Evolutionary conservation across 2,797 vertebrate genomes (phyloP), one percentile per base, ranked within the genome.

Genomic region (Notolabrus celidotus): DNA sequence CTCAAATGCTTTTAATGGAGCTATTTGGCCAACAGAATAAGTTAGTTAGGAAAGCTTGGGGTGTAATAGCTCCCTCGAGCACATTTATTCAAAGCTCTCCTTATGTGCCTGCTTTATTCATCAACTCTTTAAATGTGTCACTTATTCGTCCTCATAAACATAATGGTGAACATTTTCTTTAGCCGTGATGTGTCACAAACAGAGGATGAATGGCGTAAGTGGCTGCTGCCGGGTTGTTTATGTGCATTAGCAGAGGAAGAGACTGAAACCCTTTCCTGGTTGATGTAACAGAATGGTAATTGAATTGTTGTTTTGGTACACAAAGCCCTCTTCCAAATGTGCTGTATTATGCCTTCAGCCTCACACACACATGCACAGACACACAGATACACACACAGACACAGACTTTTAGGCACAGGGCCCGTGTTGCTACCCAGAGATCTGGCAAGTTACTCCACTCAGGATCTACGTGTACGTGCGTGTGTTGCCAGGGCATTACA

Each of bases 401-500:
- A 60, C 49, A 50, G 53, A 43, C 16, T 47, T 47, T 47, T 47
- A 47, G 46, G 46, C 46, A 47, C 46, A 25, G 22, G 23, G 22
- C 46, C 46, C 20, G 46, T 47, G 46, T 47, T 47, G 46, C 46
- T 47, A 47, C 46, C 46, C 46, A 79, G 79, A 84, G 65, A 80
- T 83, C 82, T 87, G 83, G 85, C 86, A 83, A 80, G 64, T 86
- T 74, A 70, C 61, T 79, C 65, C 63, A 60, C 53, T 57, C 66
- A 65, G 73, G 43, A 69, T 71, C 67, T 73, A 12, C 61, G 49
- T 74, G 27, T 58, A 20, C 62, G 54, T 54, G 64, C 66, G 70
- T 78, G 47, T 66, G 76, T 90, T 90, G 79, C 81, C 79, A 83
- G 74, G 69, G 71, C 80, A 80, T 92, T 92, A 88, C 91, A 90